Evolutionary conservation across 2,888 invertebrate genomes (phyloP), one percentile per base, ranked within the genome.

Genomic region (Cataglyphis livida): DNA sequence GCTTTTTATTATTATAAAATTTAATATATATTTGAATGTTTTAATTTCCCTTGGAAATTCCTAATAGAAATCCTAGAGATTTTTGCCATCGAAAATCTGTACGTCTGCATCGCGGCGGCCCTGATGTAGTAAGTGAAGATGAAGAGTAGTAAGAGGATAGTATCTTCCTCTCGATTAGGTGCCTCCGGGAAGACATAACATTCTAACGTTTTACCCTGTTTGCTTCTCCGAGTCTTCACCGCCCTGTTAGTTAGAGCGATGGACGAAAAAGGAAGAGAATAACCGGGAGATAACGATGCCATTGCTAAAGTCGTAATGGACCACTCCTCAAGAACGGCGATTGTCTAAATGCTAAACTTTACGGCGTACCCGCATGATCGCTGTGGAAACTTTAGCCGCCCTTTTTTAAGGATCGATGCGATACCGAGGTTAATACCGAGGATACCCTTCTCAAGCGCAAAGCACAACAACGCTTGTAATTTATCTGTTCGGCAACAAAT

Each of bases 281-380:
- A 89, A 85, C 71, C 66, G 85, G 62, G 87, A 90, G 90, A 91
- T 92, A 92, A 92, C 91, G 91, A 92, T 90, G 90, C 87, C 85
- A 82, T 78, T 82, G 87, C 57, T 85, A 85, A 88, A 84, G 87
- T 85, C 85, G 87, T 91, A 91, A 91, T 90, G 88, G 90, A 89
- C 84, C 87, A 86, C 88, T 89, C 87, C 64, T 76, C 83, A 66
- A 44, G 85, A 65, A 81, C 84, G 32, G 59, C 84, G 86, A 84
- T 87, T 88, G 88, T 90, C 88, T 88, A 87, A 90, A 90, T 89
- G 89, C 86, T 81, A 86, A 87, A 87, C 90, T 90, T 91, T 90
- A 89, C 87, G 85, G 90, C 84, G 87, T 86, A 86, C 84, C 85
- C 88, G 87, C 84, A 83, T 88, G 88, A 88, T 87, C 87, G 81